Conservation (phyloP, 2,797 vertebrate species). For the Steatocranus sp. region DNA sequence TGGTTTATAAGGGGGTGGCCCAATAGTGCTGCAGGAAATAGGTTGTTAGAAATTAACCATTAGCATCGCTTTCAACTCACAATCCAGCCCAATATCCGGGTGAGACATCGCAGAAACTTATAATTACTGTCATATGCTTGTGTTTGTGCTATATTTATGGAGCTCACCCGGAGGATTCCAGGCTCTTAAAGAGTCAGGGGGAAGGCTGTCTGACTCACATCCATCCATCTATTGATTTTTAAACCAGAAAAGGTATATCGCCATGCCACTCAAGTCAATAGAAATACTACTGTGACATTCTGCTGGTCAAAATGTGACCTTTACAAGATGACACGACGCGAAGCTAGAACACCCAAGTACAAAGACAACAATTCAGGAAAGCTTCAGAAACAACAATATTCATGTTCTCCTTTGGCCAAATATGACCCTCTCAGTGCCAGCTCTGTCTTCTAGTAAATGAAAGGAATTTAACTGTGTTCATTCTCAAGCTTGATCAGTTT, state of each 20-base stretch:
- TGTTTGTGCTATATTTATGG: slow-evolving; percentile 53
- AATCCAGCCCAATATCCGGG: slow-evolving; percentile 53
- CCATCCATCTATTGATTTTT: slow-evolving; percentile 50
- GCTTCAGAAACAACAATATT: neutral
- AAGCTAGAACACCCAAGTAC: neutral
- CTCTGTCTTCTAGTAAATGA: neutral
- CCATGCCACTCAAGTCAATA: slow-evolving; percentile 14
- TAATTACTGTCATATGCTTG: slow-evolving; percentile 71
- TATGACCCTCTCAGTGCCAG: neutral
- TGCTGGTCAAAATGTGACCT: slow-evolving; percentile 34
- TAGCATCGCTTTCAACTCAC: slow-evolving; percentile 49
- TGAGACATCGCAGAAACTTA: slow-evolving; percentile 34
- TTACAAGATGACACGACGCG: neutral
- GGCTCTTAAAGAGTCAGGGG: slow-evolving; percentile 3
- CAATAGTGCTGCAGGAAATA: slow-evolving; percentile 60
- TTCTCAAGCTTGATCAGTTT: neutral
- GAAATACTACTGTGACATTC: slow-evolving; percentile 40
- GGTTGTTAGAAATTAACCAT: slow-evolving; percentile 63
- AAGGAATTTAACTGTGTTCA: neutral
- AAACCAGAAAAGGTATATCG: slow-evolving; percentile 29
- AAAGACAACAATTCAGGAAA: neutral
- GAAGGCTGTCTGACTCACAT: slow-evolving; percentile 39
- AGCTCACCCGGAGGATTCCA: slow-evolving; percentile 2
- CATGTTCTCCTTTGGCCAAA: neutral
- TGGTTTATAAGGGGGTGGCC: slow-evolving; percentile 42